These are phyloP conservation scores for Eulemur rubriventer DNA, from an alignment of 2,797 vertebrate species.

Conservation along the genomic window DNA sequence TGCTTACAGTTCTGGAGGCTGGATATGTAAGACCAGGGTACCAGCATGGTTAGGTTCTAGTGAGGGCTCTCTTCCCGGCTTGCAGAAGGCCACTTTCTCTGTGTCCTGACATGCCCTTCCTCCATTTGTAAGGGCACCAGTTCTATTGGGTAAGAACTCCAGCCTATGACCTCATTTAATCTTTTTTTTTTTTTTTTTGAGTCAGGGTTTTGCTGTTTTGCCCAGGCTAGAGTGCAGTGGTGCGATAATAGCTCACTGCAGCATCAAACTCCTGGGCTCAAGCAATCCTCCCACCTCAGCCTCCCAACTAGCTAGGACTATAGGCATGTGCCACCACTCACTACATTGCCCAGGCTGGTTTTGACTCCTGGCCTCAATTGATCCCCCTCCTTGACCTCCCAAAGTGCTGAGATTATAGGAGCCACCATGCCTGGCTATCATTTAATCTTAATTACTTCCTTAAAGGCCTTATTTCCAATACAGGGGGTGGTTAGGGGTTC, in stretches of 20 bases:
- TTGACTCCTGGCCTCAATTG: neutral
- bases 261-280: neutral
- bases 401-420: neutral
- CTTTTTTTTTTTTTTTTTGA: neutral
- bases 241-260: neutral
- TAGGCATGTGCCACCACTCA: neutral
- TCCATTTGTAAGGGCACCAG: neutral
- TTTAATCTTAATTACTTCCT: neutral
- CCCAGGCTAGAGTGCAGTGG: neutral
- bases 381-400: neutral
- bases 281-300: neutral
- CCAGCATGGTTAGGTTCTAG: neutral
- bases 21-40: neutral
- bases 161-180: neutral
- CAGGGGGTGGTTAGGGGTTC: neutral
- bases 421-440: neutral
- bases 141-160: neutral
- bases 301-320: neutral
- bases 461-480: neutral
- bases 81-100: neutral
- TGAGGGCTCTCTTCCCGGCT: neutral
- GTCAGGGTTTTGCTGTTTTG: too few species aligned
- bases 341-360: neutral
- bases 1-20: neutral
- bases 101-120: neutral